These are phyloP conservation scores for Onychostoma macrolepis DNA, from an alignment of 2,113 vertebrate genomes.

Conservation along the genomic window DNA sequence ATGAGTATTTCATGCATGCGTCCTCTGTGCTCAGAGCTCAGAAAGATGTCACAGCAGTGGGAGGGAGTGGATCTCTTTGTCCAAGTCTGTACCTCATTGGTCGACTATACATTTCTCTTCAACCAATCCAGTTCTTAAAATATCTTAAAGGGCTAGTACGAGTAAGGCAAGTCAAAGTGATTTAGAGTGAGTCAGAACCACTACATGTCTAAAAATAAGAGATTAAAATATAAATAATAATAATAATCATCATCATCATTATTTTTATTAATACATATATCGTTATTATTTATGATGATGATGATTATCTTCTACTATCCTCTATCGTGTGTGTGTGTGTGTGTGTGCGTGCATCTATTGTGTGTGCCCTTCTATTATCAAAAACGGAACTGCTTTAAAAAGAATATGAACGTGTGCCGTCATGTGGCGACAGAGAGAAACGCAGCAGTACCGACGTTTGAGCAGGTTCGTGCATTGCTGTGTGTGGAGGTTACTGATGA, in stretches of 20 bases:
- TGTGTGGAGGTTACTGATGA: background rate
- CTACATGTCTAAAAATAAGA: no score
- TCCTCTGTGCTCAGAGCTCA: slow-evolving; percentile 59
- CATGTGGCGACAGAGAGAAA: slow-evolving; percentile 55
- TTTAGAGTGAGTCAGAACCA: background rate
- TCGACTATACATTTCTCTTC: slow-evolving; percentile 39
- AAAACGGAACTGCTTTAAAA: background rate
- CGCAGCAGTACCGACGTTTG: slow-evolving; percentile 25
- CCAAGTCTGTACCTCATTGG: slow-evolving; percentile 73
- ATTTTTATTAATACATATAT: background rate
- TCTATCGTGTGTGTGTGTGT: background rate
- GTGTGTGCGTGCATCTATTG: background rate
- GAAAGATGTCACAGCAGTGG: slow-evolving; percentile 64
- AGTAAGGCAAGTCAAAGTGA: background rate
- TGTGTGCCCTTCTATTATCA: background rate
- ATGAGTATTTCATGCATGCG: slow-evolving; percentile 24
- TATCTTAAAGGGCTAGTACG: slow-evolving; percentile 44
- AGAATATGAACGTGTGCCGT: slow-evolving; percentile 46
- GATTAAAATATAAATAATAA: background rate
- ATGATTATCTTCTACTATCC: background rate
- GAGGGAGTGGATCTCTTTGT: slow-evolving; percentile 74
- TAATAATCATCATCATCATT: background rate
- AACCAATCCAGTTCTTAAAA: slow-evolving; percentile 40
- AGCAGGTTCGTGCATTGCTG: background rate
- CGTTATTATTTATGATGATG: background rate